Base-by-base conservation (phyloP, 2,888 invertebrate species). In the Octodonta nipae region DNA sequence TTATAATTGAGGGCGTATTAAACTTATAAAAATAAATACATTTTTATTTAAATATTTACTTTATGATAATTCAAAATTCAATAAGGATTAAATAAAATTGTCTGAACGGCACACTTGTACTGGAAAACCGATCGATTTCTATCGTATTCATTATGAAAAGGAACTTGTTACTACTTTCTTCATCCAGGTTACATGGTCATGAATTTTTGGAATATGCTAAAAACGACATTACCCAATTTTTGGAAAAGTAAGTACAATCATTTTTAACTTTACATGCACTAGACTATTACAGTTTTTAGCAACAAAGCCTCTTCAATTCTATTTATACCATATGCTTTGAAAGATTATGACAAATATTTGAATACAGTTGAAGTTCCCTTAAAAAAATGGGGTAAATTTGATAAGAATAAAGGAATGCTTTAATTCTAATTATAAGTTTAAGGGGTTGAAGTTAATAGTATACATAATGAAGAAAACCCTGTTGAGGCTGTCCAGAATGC, bases 291-390 rank as follows among this genome's bases (percentile, higher is more conserved):
- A 2, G 8, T 6, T 37, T 38, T 33, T 22, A 82, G 81, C 41
- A 72, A 73, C 47, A 66, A 70, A 45, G 73, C 78, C 0, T 64
- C 63, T 25, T 70, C 73, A 26, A 54, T 85, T 28, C 56, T 83
- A 5, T 85, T 85, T 56, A 61, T 85, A 15, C 84, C 85, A 0
- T 85, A 78, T 58, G 85, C 85, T 5, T 63, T 73, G 47, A 68
- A 62, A 20, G 69, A 80, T 49, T 67, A 76, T 52, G 71, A 79
- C 50, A 64, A 57, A 5, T 85, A 84, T 52, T 72, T 78, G 1
- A 55, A 63, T 5, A 71, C 64, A 51, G 70, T 81, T 1, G 62
- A 64, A 38, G 58, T 63, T 37, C 70, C 71, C 3, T 66, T 85
- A 36, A 55, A 61, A 15, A 66, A 71, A 29, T 78, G 78, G 75